Base-by-base conservation (phyloP, 2,113 vertebrate species). In the Rhinoptilus africanus region DNA sequence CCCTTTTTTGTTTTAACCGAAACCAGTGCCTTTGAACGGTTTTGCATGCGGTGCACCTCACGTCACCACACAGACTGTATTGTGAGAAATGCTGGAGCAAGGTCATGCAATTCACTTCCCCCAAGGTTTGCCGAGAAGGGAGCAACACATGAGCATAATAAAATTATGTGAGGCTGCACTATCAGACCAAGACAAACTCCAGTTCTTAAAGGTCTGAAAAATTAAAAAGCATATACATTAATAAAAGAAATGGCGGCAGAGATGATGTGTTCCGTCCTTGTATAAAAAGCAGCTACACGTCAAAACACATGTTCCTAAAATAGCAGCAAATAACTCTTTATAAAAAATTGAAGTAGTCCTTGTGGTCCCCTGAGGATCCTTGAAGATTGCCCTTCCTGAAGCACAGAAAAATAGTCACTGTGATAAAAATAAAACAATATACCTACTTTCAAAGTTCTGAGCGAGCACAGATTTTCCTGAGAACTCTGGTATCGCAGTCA, bases 121-220 rank as follows among this genome's bases (percentile, higher is more conserved):
- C 34, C 3, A 13, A 45, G 48, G 28, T 28, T 23, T 6, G 12
- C 48, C 4, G 20, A 56, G 86, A 48, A 63, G 57, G 86, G 24
- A 63, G 48, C 39, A 34, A 28, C 10, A 7, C 3, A 2, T 15
- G 10, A 24, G 62, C 62, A n/a, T 8, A 94, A 89, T 4, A 97
- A 88, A 90, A 97, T 94, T 71, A 97, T 74, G 34, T 89, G 97
- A 34, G 96, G 98, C 68, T 87, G 95, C 27, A 88, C 24, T 32
- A 56, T 84, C 80, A 97, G 77, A 80, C 97, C 97, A 27, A 97
- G 97, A 71, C 97, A 97, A 87, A 97, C 92, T 16, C 90, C 79
- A 51, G 93, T 96, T 80, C 96, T 97, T 91, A 97, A 78, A 88
- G 78, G 96, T 96, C 96, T 98, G 96, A 48, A 89, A 85, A 92